Evolutionary conservation across 2,797 vertebrate genomes (phyloP), one percentile per base, ranked within the genome.

Genomic region (Poeciliopsis presidionis): DNA sequence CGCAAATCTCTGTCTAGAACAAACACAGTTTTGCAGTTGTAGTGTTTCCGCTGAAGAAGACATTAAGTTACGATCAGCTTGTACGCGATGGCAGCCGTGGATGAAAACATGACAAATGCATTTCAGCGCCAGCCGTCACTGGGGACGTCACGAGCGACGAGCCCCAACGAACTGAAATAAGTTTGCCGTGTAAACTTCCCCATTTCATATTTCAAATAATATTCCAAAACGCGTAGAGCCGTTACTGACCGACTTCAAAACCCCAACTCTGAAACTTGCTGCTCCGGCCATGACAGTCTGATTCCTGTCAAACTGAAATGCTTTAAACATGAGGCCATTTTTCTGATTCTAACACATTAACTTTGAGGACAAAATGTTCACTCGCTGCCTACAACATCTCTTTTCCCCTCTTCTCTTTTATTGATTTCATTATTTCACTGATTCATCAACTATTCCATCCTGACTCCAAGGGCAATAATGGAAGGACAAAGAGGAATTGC

Each of bases 371-470:
- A 36, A 65, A 39, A 22, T 65, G 36, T 65, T 22, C 63, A 39
- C 63, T 22, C 20, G 1, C 33, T 65, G 63, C 61, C 33, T 63
- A 61, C 25, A 12, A 7, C 16, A 18, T 63, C 61, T 39, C 8
- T 11, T 1, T 28, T 4, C 6, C 30, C 2, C 36, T 36, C 33
- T 30, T 5, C 4, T 22, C 2, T 39, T 39, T 65, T 9, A 39
- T 65, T 65, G 63, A 65, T 65, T 39, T 65, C 8, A 65, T 65
- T 65, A 65, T 39, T 78, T 79, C 22, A 74, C 45, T 70, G 8
- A 33, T 59, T 75, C 46, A 3, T 81, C 22, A 45, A 49, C 7
- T 45, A 28, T 28, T 76, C 47, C 36, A 18, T 41, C 39, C 53
- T 28, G 61, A 75, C 46, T 43, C 39, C 18, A 77, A 39, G 45